Percentiles rank a stretch among this genome's conserved stretches.
phyloP scores from a whole-genome alignment of 1,140 invertebrate species.

The Formica selysi region DNA sequence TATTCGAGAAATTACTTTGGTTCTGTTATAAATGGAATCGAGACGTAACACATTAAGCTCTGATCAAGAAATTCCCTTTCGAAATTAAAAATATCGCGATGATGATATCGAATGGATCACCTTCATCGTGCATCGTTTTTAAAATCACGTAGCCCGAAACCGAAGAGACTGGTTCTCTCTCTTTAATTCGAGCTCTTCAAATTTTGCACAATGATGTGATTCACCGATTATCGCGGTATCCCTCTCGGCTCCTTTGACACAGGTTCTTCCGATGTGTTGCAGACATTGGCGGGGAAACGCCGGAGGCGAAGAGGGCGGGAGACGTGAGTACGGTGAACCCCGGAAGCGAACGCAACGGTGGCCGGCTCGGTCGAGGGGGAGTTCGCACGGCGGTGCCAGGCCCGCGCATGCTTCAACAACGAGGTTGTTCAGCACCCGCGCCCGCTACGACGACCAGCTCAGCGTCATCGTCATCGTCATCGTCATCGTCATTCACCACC shows the following conservation, averaged over 20 bases:
- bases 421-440: slow-evolving; percentile 71
- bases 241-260: not conserved
- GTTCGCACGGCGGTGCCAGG: slow-evolving; percentile 73
- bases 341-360: slow-evolving; percentile 75
- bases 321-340: slow-evolving; percentile 69
- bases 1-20: no score
- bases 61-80: not conserved
- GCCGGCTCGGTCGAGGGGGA: slow-evolving; percentile 72
- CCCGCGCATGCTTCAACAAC: slow-evolving; percentile 84
- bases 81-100: not conserved
- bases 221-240: not conserved
- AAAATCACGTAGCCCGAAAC: not conserved
- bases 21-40: not conserved
- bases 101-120: not conserved
- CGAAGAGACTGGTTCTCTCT: not conserved
- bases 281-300: slow-evolving; percentile 60
- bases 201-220: not conserved
- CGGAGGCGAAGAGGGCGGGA: slow-evolving; percentile 42
- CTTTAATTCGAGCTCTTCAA: not conserved
- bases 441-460: slow-evolving; percentile 66
- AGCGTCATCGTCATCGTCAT: slow-evolving; percentile 52
- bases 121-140: not conserved
- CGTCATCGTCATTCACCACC: slow-evolving; percentile 37
- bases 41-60: not conserved
- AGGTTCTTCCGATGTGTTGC: slow-evolving; percentile 12